phyloP scores from a whole-genome alignment of 2,888 invertebrate genomes.

The Apodemia duryi region DNA sequence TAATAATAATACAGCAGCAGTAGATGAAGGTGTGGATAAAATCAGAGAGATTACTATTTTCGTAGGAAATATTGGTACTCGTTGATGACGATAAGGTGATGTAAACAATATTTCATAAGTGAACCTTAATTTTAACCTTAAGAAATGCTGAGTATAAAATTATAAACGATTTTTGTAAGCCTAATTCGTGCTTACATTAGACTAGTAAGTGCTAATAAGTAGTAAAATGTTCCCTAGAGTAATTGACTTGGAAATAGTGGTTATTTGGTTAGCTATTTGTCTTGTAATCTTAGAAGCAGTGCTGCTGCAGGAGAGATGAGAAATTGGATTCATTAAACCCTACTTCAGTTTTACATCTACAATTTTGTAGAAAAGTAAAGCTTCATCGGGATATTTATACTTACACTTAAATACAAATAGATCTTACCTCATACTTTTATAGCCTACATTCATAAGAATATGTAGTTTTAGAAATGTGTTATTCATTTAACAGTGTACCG shows the following conservation, averaged over 20 bases:
- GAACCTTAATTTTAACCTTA: constrained; percentile 68
- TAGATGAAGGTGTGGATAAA: constrained; percentile 28
- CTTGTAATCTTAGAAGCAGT: constrained; percentile 40
- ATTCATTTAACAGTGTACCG: constrained; percentile 34
- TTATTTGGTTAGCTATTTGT: constrained; percentile 58
- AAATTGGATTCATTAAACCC: constrained; percentile 44
- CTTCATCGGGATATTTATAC: constrained; percentile 62
- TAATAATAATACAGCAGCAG: constrained; percentile 43
- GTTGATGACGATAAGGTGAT: constrained; percentile 26
- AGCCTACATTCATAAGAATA: constrained; percentile 77
- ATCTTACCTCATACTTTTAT: constrained; percentile 62
- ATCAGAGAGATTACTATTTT: constrained; percentile 11
- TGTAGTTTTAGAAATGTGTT: constrained; percentile 45
- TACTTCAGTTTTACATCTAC: constrained; percentile 52
- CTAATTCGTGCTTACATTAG: constrained; percentile 66
- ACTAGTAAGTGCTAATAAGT: constrained; percentile 76
- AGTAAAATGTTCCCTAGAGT: constrained; percentile 89
- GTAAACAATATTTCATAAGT: constrained; percentile 30
- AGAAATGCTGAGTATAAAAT: constrained; percentile 75
- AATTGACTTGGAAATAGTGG: constrained; percentile 90
- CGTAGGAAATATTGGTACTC: not conserved
- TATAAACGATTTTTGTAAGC: constrained; percentile 73
- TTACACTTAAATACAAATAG: constrained; percentile 62
- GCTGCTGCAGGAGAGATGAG: constrained; percentile 41
- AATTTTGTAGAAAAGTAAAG: constrained; percentile 70